Evolutionary conservation across 2,797 vertebrate species (phyloP).

Genomic region (Sphenodon punctatus): DNA sequence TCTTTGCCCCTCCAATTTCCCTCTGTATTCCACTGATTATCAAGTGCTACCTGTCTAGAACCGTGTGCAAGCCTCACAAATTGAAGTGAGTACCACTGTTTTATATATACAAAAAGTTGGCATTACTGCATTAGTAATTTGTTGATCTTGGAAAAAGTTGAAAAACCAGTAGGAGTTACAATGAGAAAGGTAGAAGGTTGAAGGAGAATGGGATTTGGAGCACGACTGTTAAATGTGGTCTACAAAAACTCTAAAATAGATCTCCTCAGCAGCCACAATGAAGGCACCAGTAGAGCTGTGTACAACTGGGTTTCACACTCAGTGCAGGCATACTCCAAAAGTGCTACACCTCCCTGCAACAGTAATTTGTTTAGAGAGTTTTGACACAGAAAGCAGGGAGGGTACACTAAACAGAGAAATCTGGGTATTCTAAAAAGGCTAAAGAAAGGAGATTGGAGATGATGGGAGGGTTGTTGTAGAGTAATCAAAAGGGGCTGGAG

Average conservation of each 20-base stretch:
- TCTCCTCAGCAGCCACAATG: neutral
- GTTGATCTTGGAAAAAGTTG: neutral
- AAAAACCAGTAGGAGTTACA: neutral
- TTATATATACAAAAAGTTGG: fast-evolving
- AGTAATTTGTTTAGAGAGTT: neutral
- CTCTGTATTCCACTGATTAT: fast-evolving
- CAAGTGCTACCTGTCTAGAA: neutral
- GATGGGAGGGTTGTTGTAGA: slow-evolving; percentile 9
- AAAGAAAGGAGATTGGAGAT: neutral
- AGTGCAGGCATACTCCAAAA: neutral
- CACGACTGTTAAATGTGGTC: neutral
- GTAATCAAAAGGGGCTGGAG: slow-evolving; percentile 26
- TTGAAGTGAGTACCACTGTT: neutral
- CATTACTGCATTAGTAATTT: neutral
- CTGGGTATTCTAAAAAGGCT: neutral
- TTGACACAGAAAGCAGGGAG: neutral
- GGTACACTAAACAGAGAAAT: neutral
- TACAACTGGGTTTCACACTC: neutral
- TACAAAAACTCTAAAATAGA: neutral
- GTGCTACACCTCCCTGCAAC: too few species aligned
- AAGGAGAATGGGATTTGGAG: neutral
- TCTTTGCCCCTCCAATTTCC: neutral
- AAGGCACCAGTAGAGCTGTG: slow-evolving; percentile 29
- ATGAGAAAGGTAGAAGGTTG: neutral
- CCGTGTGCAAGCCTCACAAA: neutral